Base-by-base conservation (phyloP, 2,797 vertebrate species). In the Heliangelus exortis region DNA sequence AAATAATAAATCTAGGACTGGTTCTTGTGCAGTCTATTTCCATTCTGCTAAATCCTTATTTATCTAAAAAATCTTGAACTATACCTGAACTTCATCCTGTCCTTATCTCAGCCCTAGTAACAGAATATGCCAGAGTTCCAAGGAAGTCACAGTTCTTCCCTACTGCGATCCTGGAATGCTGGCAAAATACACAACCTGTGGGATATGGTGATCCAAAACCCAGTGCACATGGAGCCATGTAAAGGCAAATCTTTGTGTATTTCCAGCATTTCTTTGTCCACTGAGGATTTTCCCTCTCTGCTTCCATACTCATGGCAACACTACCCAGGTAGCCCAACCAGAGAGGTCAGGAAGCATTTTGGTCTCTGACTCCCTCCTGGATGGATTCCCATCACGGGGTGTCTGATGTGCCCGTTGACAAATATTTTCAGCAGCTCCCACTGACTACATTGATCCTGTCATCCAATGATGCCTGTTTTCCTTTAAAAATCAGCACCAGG, bases 401-500 rank as follows among this genome's bases (percentile, higher is more conserved):
- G 55, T 25, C 68, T 48, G 29, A 85, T 0, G 0, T 50, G 33
- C 19, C 11, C 1, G 0, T 1, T 34, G n/a, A 78, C 33, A 87
- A 83, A 41, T 0, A 57, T 92, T 85, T 89, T 57, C 79, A 85
- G 6, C 57, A 81, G 18, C 33, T 92, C 65, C 61, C 68, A 36
- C 11, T 47, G 58, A 10, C 19, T 74, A 12, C 22, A 16, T 71
- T 36, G 82, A 78, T 75, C 39, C 62, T 75, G 61, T 34, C 75
- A 84, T 36, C 47, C 45, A 66, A 1, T 1, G 23, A 80, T 33
- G 16, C 19, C 48, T 45, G 13, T 73, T 91, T 85, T 57, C 77
- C 92, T 93, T 93, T 92, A 93, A 95, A 92, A 91, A 73, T 86
- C 26, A 19, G 68, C 80, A 78, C 28, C 48, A 20, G 12, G 39